A percentile compares a stretch with the other conserved stretches of the same genome.
Evolutionary conservation across 2,113 vertebrate genomes (phyloP).

Genomic region (Macheiramphus alcinus): DNA sequence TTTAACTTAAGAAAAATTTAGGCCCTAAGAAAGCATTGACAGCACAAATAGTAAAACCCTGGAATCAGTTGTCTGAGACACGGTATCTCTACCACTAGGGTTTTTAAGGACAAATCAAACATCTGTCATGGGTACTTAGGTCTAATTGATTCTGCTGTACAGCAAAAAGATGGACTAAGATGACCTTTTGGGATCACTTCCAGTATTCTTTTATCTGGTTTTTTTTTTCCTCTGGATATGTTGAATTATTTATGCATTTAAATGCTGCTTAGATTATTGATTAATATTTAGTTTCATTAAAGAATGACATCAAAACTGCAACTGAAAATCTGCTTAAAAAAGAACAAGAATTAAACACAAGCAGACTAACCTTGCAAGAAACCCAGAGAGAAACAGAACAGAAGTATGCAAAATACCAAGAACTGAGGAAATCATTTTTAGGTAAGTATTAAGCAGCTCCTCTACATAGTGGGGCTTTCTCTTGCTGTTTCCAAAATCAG

Average conservation of each 20-base stretch:
- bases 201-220: not conserved
- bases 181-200: slow-evolving; percentile 7
- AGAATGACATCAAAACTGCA: not conserved
- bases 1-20: not conserved
- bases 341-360: slow-evolving; percentile 28
- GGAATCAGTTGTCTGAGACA: not conserved
- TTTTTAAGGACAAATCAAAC: slow-evolving; percentile 40
- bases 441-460: not conserved
- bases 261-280: not conserved
- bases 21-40: not conserved
- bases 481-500: not conserved
- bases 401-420: not conserved
- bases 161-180: not conserved
- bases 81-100: not conserved
- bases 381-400: not conserved
- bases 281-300: not conserved
- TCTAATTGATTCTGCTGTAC: not conserved
- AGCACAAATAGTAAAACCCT: not conserved
- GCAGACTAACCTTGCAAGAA: slow-evolving; percentile 14
- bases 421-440: not conserved
- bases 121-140: slow-evolving; percentile 28
- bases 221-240: not conserved
- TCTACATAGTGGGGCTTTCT: not conserved
- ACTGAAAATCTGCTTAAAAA: not conserved
- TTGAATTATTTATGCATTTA: not conserved